Conservation (phyloP, 2,113 vertebrate species). For the Bagarius yarrelli region DNA sequence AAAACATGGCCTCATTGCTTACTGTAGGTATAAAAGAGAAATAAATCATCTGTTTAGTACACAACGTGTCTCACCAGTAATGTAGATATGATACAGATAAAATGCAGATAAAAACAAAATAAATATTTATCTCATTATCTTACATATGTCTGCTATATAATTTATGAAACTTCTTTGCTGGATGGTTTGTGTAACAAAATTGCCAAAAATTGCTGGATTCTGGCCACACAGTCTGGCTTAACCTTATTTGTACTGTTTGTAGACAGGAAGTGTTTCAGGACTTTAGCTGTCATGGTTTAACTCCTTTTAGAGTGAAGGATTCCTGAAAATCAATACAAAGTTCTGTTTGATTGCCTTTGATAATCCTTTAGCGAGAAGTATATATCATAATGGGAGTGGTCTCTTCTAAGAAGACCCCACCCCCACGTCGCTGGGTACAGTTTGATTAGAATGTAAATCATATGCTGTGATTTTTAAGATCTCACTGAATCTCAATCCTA, state of each 20-base stretch:
- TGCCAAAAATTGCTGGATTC: neutral
- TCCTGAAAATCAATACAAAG: neutral
- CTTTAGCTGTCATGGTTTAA: neutral
- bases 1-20: neutral
- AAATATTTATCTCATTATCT: neutral
- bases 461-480: no score
- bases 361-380: neutral
- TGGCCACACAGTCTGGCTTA: neutral
- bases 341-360: no score
- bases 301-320: neutral
- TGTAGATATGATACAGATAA: no score
- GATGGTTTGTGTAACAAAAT: neutral
- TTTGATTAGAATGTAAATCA: neutral
- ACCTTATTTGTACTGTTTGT: conserved; percentile 9
- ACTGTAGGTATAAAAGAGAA: neutral
- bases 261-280: neutral
- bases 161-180: neutral
- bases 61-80: neutral
- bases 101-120: no score
- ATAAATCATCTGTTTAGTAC: neutral
- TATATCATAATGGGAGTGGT: no score
- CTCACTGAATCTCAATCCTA: no score
- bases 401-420: neutral
- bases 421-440: neutral
- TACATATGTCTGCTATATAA: neutral